Conservation (phyloP, 2,888 invertebrate genomes). For the Nesidiocoris tenuis region DNA sequence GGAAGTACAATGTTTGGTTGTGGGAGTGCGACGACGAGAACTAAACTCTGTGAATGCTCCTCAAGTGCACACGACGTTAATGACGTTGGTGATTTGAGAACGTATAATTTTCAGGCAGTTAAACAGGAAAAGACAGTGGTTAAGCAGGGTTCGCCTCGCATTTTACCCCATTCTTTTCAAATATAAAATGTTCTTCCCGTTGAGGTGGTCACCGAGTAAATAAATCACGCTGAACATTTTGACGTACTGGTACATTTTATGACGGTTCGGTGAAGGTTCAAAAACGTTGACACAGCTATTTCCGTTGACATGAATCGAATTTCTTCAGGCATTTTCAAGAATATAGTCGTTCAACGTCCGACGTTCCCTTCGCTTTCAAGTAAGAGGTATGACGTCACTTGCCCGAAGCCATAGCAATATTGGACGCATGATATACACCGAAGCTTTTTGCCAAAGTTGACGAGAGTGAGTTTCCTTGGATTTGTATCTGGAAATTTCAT, state of each 20-base stretch:
- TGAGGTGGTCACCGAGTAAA: not conserved
- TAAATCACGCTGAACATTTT: not conserved
- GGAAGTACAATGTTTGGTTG: not conserved
- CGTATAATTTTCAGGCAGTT: slow-evolving; percentile 26
- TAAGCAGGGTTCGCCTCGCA: slow-evolving; percentile 27
- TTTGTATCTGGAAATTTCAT: no score
- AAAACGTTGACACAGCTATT: not conserved
- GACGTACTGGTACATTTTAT: not conserved
- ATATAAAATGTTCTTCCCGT: not conserved
- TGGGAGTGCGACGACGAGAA: not conserved
- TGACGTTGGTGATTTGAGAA: slow-evolving; percentile 19
- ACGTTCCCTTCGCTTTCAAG: no score
- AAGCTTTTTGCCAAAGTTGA: no score
- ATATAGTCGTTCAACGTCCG: not conserved
- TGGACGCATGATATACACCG: no score
- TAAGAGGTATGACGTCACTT: no score
- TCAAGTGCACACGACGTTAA: slow-evolving; percentile 20
- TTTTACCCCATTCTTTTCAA: not conserved
- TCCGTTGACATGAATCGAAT: not conserved
- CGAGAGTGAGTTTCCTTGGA: no score
- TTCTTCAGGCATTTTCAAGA: not conserved
- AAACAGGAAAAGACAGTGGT: slow-evolving; percentile 30
- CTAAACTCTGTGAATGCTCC: not conserved
- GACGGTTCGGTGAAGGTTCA: not conserved
- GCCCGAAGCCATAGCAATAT: no score